Evolutionary conservation across 2,797 vertebrate species (phyloP).

Genomic region (Chromis chromis): DNA sequence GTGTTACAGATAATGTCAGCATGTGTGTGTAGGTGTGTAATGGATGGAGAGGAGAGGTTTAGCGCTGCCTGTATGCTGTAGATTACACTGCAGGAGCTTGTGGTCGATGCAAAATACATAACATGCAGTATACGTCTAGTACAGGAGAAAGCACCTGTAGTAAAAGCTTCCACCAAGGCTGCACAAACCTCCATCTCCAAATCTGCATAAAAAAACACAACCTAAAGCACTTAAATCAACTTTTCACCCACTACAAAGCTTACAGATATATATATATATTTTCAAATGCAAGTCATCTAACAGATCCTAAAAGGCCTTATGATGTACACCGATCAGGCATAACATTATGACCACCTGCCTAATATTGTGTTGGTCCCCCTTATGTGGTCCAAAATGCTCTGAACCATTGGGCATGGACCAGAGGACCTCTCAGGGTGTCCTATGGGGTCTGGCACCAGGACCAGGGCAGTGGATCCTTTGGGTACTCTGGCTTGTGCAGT

Average conservation of each 20-base stretch:
- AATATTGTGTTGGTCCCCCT: too few relatives aligned
- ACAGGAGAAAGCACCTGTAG: not conserved
- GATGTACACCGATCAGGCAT: not conserved
- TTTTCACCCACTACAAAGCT: not conserved
- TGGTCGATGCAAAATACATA: not conserved
- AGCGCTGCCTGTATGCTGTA: conserved; percentile 10
- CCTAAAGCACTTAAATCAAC: not conserved
- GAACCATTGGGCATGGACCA: too few relatives aligned
- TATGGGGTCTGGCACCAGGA: too few relatives aligned
- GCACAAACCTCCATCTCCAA: not conserved
- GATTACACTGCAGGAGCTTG: not conserved
- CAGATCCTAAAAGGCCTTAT: conserved; percentile 1
- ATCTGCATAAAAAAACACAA: conserved; percentile 5
- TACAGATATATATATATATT: too few relatives aligned
- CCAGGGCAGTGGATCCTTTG: too few relatives aligned
- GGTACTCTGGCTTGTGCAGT: too few relatives aligned
- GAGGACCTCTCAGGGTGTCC: too few relatives aligned
- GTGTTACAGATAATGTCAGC: conserved; percentile 46
- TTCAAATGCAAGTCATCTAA: not conserved
- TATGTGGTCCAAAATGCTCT: too few relatives aligned
- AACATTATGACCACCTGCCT: too few relatives aligned
- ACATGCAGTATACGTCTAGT: not conserved
- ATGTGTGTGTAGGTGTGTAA: conserved; percentile 1
- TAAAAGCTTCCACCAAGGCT: not conserved
- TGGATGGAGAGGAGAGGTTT: conserved; percentile 9